Base-by-base conservation (phyloP, 1,140 invertebrate species). In the Homalodisca vitripennis region DNA sequence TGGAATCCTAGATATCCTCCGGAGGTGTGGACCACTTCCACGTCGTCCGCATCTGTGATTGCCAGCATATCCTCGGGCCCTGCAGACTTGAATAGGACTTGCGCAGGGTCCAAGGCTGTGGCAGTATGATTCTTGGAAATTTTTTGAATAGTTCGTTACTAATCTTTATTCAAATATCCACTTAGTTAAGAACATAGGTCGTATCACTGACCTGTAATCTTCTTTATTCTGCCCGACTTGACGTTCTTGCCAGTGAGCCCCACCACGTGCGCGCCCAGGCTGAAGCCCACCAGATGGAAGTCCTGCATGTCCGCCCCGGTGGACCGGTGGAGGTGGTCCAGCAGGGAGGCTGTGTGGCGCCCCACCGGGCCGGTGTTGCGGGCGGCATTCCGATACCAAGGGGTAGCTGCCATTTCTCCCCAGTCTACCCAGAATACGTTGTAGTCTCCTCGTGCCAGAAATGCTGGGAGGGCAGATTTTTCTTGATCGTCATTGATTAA, bases 401-500 rank as follows among this genome's bases (percentile, higher is more conserved):
- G 77, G 13, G 70, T 70, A 12, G 73, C 70, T 10, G 88, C 86
- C 6, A 83, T 79, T 0, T 78, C 73, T 10, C 79, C 82, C 89
- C 89, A 91, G 71, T 90, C 86, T 0, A 91, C 80, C 26, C 83
- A 78, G 69, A 91, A 84, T 1, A 90, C 79, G 72, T 89, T 89
- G 24, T 83, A 83, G 71, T 87, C 81, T 0, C 77, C 81, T 22
- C 75, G 75, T 27, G 75, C 72, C 1, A 89, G 76, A 75, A 87
- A 89, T 46, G 84, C 85, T 77, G 65, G 41, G 41, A 65, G 66
- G 34, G 13, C 14, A 27, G 29, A 2, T 67, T n/a, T 67, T 53
- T 14, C 2, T 63, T 55, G 2, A 67, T 62, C 12, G 12, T 66
- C 3, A 3, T 53, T 66, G 14, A 66, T 2, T 26, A 47, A 17